phyloP scores from a whole-genome alignment of 2,797 vertebrate species.

The Melanotaenia maccullochi region DNA sequence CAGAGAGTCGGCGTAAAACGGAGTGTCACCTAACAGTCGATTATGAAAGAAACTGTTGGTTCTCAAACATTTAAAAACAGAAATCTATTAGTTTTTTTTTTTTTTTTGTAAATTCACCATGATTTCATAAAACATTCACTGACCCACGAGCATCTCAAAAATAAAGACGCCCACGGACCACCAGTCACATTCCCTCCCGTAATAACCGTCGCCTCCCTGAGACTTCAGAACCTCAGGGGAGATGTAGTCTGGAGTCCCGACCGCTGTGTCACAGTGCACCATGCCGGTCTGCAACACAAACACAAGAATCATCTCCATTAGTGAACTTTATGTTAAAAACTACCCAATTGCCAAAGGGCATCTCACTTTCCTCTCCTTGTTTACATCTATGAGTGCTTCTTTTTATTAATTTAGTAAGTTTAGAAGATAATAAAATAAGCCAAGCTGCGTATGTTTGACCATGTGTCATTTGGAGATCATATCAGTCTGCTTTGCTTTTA shows the following conservation, averaged over 20 bases:
- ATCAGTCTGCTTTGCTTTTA: no score
- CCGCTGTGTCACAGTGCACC: conserved; percentile 98
- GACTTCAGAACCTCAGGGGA: conserved; percentile 97
- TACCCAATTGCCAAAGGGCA: neutral
- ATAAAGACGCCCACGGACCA: conserved; percentile 99
- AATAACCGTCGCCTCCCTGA: conserved; percentile 96
- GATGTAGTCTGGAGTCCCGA: conserved; percentile 98
- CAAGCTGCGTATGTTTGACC: no score
- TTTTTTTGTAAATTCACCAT: neutral
- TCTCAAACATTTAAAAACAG: neutral
- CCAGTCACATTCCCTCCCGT: conserved; percentile 98
- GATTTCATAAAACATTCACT: conserved; percentile 71
- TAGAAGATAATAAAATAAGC: no score
- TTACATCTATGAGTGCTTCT: no score
- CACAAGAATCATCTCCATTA: neutral
- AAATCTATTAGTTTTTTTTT: no score
- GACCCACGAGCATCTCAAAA: conserved; percentile 98
- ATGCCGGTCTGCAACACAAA: conserved; percentile 90
- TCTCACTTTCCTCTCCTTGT: no score
- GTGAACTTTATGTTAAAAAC: neutral
- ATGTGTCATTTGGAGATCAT: neutral
- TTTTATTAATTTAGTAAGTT: no score
- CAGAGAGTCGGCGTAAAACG: conserved; percentile 98
- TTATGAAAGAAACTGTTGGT: neutral
- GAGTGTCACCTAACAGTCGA: conserved; percentile 90